Evolutionary conservation across 2,797 vertebrate species (phyloP).

Genomic region (Sorex maritimensis): DNA sequence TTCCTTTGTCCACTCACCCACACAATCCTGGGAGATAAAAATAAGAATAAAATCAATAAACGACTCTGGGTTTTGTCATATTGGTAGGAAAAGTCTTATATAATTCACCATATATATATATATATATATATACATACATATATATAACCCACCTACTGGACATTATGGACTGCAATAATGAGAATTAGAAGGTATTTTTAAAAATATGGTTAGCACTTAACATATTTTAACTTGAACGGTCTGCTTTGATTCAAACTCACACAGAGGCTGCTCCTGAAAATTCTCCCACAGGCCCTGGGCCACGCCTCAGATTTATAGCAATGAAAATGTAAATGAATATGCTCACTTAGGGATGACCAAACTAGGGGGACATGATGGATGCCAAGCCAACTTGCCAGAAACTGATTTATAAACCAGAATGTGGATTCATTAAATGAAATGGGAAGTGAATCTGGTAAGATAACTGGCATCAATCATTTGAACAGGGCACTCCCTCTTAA

Average conservation of each 20-base stretch:
- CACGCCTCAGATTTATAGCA: conserved; percentile 70
- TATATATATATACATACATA: too few relatives aligned
- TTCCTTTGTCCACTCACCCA: neutral
- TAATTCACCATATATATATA: conserved; percentile 39
- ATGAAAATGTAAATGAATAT: conserved; percentile 73
- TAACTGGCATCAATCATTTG: conserved; percentile 79
- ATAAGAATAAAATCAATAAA: conserved; percentile 41
- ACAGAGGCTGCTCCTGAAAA: conserved; percentile 50
- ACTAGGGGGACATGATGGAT: conserved; percentile 71
- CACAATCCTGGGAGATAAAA: conserved; percentile 57
- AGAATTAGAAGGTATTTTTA: conserved; percentile 59
- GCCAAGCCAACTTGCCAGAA: conserved; percentile 72
- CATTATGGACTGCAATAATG: conserved; percentile 8
- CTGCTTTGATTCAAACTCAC: conserved; percentile 55
- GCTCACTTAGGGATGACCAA: conserved; percentile 50
- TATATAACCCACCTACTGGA: neutral
- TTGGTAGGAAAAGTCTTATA: neutral
- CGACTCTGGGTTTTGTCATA: conserved; percentile 10
- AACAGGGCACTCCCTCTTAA: conserved; percentile 72
- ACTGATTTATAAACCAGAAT: conserved; percentile 81
- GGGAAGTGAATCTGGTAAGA: conserved; percentile 74
- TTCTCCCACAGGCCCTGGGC: conserved; percentile 42
- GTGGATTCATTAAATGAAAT: conserved; percentile 82
- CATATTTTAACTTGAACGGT: conserved; percentile 53
- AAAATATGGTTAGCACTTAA: conserved; percentile 55